Evolutionary conservation across 2,888 invertebrate genomes (phyloP), one percentile per base, ranked within the genome.

Genomic region (Tetragnatha montana): DNA sequence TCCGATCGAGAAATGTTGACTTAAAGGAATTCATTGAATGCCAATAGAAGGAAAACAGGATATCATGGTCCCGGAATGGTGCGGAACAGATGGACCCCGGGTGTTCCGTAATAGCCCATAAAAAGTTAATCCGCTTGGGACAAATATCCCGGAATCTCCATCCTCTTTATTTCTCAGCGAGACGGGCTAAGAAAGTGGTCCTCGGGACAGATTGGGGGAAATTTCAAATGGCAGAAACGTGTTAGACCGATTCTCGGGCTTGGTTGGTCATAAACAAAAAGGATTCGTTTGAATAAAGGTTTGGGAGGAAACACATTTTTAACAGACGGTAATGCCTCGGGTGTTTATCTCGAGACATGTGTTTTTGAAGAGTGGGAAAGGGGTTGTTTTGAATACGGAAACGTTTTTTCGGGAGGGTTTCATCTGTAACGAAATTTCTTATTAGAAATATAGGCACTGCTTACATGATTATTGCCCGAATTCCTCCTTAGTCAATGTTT

Each of bases 1-100:
- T 60, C 60, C 60, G 60, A 60, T 60, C 74, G 14, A 17, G 22
- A 82, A 82, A 82, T 81, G 69, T 81, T 81, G 81, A 81, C 81
- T 80, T 70, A 47, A n/a, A 14, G 81, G 81, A 68, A 79, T 60
- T 22, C 68, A 49, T 50, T 22, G 81, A 81, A 71, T 81, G 19
- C 70, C 50, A 49, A 81, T 71, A 71, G 71, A 81, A 81, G 50
- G 69, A 81, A 81, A 70, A 81, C 81, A 50, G 49, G 8, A n/a
- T 35, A 35, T 21, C 70, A 70, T 19, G 49, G 50, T 19, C 60
- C 17, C 22, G 51, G 22, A 22, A 60, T 22, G 51, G 51, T 17
- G 12, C 19, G 22, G 60, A 21, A 60, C 78, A 51, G 22, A 78
- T 78, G 78, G 78, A 17, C 1, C 76, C n/a, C 8, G 50, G 19